Base-by-base conservation (phyloP, 2,113 vertebrate genomes). In the Holacanthus passer region DNA sequence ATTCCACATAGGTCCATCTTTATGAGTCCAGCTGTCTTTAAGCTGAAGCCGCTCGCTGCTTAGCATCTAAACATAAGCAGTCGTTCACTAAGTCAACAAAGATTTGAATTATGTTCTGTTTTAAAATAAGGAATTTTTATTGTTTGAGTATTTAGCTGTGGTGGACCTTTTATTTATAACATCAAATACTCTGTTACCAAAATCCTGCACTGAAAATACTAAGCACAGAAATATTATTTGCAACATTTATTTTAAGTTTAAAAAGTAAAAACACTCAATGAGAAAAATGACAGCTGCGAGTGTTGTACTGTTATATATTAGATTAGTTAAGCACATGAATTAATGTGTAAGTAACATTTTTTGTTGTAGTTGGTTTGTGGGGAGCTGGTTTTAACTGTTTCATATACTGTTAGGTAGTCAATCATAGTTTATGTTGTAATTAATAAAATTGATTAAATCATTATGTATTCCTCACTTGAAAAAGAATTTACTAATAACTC, bases 51-150 rank as follows among this genome's bases (percentile, higher is more conserved):
- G 75, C 87, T 81, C 79, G 60, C 87, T 75, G 88, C 62, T 35
- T 29, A 79, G 82, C 75, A 76, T 79, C 82, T 73, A 83, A 81
- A 88, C 84, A 74, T 72, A 59, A 87, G 79, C 87, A 79, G 74
- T 68, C 69, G 0, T 76, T 81, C 84, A 16, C 77, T 87, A 63
- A 73, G 77, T 91, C 89, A 89, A 90, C 91, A 92, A 81, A 87
- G 77, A 77, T 74, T 60, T 91, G 86, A 92, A 70, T 87, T 72
- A 91, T 92, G 86, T n/a, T 31, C 19, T 69, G 65, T 85, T 88
- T 86, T 71, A 83, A 74, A 81, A 73, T 37, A 67, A 79, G 74
- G 83, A 90, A 89, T 91, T 93, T 93, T 92, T 90, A 92, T 92
- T 91, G 81, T 91, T 83, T 83, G 31, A 69, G 37, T 77, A 45